Evolutionary conservation across 2,888 invertebrate species (phyloP), one percentile per base, ranked within the genome.

Genomic region (Corythucha ciliata): DNA sequence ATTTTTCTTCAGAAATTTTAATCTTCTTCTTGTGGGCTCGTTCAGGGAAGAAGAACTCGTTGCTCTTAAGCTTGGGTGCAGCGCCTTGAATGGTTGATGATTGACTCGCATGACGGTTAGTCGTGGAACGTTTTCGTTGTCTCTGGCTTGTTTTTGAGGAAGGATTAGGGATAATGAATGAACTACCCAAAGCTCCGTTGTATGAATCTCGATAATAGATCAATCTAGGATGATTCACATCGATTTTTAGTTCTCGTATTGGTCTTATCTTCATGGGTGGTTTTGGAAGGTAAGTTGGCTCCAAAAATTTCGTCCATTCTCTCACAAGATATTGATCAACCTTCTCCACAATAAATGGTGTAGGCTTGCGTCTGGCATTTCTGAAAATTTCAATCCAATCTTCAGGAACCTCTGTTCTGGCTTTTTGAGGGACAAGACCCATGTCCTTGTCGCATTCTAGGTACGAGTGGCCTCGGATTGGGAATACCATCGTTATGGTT

Each of bases 381-480:
- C 21, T 40, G 18, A 40, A 40, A 6, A 16, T 5, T 40, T 40
- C 4, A 4, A 21, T 40, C 40, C 40, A 40, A 14, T 40, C 40
- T 21, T 41, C 32, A n/a, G 53, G 56, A 33, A 21, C 36, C 41
- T 56, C 56, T 20, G 40, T 32, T 14, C 26, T 27, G 24, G 39
- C 27, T 16, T 53, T 49, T 53, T 37, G 39, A 20, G 44, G 24
- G 8, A 49, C 33, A 2, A 53, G 24, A 22, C 20, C 33, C 52
- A 57, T 57, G 44, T 53, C 46, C 27, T 50, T 36, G 21, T 55
- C 57, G n/a, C 56, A 36, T 21, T 54, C 54, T 40, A 54, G 22
- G 34, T 56, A 54, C n/a, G 52, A 56, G 26, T 57, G 54, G 22
- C 49, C 52, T 41, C 57, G 46, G 18, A 54, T 42, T 10, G 56